These are phyloP conservation scores for Electrona antarctica DNA, from an alignment of 2,113 vertebrate genomes.

Conservation along the genomic window DNA sequence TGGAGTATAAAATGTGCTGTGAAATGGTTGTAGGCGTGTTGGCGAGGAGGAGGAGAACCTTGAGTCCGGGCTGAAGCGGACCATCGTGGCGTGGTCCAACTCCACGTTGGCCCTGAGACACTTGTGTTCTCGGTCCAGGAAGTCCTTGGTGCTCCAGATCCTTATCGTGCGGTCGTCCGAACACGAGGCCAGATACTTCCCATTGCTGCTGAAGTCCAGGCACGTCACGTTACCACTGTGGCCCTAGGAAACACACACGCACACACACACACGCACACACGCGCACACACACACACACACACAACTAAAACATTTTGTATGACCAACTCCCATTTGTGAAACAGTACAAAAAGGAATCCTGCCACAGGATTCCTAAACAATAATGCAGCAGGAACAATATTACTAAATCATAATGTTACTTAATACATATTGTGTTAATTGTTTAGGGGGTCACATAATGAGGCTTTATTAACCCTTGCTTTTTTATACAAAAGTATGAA, in stretches of 20 bases:
- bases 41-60: constrained; percentile 72
- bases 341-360: neutral
- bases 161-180: constrained; percentile 90
- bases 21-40: neutral
- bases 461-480: too few species aligned
- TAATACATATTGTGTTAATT: too few species aligned
- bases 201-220: constrained; percentile 94
- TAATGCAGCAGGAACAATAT: too few species aligned
- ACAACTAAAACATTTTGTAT: neutral
- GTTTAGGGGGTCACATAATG: too few species aligned
- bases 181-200: constrained; percentile 93
- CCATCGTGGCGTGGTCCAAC: constrained; percentile 88
- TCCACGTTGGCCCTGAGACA: constrained; percentile 88
- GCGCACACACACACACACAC: neutral
- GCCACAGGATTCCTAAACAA: neutral
- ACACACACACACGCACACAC: neutral
- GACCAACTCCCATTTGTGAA: too few species aligned
- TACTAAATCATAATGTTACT: too few species aligned
- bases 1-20: too few species aligned
- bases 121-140: constrained; percentile 88
- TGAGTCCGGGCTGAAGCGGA: constrained; percentile 92
- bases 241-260: constrained; percentile 70
- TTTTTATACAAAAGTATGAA: too few species aligned
- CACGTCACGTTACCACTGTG: constrained; percentile 88
- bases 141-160: constrained; percentile 96